These are phyloP conservation scores for Otus sunia DNA, from an alignment of 2,113 vertebrate species.

Conservation along the genomic window DNA sequence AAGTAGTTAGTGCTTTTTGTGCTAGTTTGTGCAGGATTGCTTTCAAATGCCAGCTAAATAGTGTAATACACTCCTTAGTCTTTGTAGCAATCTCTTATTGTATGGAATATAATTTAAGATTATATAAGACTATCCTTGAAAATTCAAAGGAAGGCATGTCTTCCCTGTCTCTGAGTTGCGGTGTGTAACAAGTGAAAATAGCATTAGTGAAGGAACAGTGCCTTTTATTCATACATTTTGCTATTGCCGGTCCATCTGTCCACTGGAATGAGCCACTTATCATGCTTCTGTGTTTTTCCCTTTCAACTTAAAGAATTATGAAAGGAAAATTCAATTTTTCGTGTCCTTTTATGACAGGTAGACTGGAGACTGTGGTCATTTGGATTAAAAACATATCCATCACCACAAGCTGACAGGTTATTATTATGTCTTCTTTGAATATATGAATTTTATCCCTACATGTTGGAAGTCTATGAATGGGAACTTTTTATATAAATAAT, in stretches of 20 bases:
- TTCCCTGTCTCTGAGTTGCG: not conserved
- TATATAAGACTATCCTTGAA: not conserved
- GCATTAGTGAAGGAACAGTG: slow-evolving; percentile 65
- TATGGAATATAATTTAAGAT: not conserved
- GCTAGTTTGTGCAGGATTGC: not conserved
- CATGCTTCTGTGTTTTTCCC: slow-evolving; percentile 66
- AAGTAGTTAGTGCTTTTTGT: not conserved
- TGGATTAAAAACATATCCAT: slow-evolving; percentile 81
- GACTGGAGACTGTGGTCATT: slow-evolving; percentile 77
- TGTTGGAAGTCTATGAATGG: slow-evolving; percentile 71
- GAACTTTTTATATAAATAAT: slow-evolving; percentile 82
- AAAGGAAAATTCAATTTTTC: slow-evolving; percentile 74
- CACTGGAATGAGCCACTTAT: slow-evolving; percentile 75
- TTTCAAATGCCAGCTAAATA: slow-evolving; percentile 28
- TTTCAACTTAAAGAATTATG: slow-evolving; percentile 78
- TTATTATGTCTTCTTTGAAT: slow-evolving; percentile 82
- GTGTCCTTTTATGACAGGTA: slow-evolving; percentile 73
- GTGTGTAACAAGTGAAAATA: slow-evolving; percentile 64
- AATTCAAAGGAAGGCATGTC: not conserved
- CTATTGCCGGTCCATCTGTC: slow-evolving; percentile 72
- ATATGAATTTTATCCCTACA: slow-evolving; percentile 74
- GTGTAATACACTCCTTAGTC: not conserved
- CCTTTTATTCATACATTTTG: slow-evolving; percentile 63
- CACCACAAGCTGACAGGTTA: slow-evolving; percentile 67
- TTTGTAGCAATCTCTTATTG: not conserved